Base-by-base conservation (phyloP, 2,888 invertebrate genomes). In the Beris morrisii region DNA sequence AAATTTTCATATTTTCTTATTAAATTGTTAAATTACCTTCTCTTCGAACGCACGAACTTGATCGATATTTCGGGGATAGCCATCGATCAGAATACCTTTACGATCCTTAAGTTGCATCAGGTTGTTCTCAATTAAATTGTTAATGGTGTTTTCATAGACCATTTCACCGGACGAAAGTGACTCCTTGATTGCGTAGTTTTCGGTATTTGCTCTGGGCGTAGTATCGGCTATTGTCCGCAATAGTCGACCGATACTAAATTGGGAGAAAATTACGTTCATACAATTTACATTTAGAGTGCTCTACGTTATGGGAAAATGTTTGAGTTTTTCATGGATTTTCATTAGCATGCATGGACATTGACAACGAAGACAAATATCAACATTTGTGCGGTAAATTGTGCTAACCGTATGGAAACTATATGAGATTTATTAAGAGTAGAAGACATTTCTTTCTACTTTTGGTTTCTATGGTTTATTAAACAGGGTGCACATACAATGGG, bases 21-120 rank as follows among this genome's bases (percentile, higher is more conserved):
- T 38, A 22, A 22, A 38, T 38, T 38, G 7, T 38, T 7, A 38
- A 38, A 7, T 76, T 74, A 96, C 97, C 87, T 94, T 93, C 66
- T 84, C 87, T 81, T 98, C 93, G 78, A 97, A 98, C 75, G 88
- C 87, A 63, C 88, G 85, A 72, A 93, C 90, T 83, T 98, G 97
- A 57, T 88, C 87, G 77, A 95, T 82, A 75, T 96, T 95, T 65
- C 97, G 83, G 0, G 98, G 98, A 78, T 92, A 98, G 0, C 97
- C 97, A 75, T 97, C 97, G 65, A 99, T 87, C 66, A 98, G 87
- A 67, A 97, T 88, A 4, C 97, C 96, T 67, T 85, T 84, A 28
- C 87, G 86, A 6, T 86, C 87, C 46, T 82, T 81, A 68, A 87
- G 81, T 48, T 85, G 85, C 0, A 75, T 76, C 70, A 92, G 84